Base-by-base conservation (phyloP, 2,888 invertebrate species). In the Hirtodrosophila duncani region DNA sequence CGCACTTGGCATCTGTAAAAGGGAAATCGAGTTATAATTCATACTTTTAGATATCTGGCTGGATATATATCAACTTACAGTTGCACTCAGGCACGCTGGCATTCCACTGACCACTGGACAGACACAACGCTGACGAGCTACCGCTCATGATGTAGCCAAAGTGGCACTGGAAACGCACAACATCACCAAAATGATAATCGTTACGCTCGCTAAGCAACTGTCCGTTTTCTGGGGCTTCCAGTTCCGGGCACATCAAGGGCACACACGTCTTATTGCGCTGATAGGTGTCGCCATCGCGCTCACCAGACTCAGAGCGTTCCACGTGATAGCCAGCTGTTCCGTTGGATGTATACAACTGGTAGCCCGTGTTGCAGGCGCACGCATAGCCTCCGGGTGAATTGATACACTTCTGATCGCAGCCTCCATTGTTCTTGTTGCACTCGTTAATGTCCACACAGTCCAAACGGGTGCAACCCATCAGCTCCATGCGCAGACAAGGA, bases 211-310 rank as follows among this genome's bases (percentile, higher is more conserved):
- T 92, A 5, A 97, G 85, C 17, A 96, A 88, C 69, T 93, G 90
- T 46, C 96, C 97, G 85, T 96, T 96, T 85, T 95, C 95, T 0
- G 96, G 96, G 2, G 92, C 89, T 18, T 88, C 85, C 26, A 96
- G 84, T 1, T 89, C 85, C 3, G 96, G 94, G 67, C 97, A 97
- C 94, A 96, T 95, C 2, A 96, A 90, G 0, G 96, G 95, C 7
- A 98, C 97, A 86, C 98, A 98, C 18, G 97, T 95, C 88, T 98
- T 98, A 85, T 98, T 97, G 68, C 93, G 90, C 84, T 95, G 94
- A 84, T 93, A 94, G 1, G 92, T 90, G 83, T 98, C 98, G 0
- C 96, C 96, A 78, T 97, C 95, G 51, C 94, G 90, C 58, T 92
- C 90, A 3, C 99, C 98, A 42, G 91, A 92, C 88, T 99, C 98